Evolutionary conservation across 2,888 invertebrate genomes (phyloP).

Genomic region (Parthenolecanium corni): DNA sequence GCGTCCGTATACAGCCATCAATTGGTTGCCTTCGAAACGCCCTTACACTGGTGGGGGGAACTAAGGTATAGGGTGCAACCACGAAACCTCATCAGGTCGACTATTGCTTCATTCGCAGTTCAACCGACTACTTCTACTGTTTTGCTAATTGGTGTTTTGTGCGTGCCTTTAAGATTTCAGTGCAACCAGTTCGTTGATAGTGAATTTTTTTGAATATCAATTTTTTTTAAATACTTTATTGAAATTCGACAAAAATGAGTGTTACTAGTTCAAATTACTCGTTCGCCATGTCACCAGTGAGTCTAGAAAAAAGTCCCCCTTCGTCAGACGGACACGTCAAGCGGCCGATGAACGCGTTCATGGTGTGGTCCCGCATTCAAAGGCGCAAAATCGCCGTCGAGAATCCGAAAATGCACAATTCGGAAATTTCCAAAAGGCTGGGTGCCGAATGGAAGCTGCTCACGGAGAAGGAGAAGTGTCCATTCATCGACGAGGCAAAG

Average conservation of each 20-base stretch:
- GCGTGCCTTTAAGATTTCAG: too few relatives aligned
- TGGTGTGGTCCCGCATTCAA: slow-evolving; percentile 92
- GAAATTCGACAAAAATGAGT: background rate
- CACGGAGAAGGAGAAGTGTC: slow-evolving; percentile 74
- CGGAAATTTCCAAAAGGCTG: slow-evolving; percentile 78
- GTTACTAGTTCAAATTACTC: slow-evolving; percentile 18
- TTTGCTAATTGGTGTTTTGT: too few relatives aligned
- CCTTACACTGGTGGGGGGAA: too few relatives aligned
- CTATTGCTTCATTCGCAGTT: too few relatives aligned
- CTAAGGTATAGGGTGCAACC: too few relatives aligned
- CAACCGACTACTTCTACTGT: too few relatives aligned
- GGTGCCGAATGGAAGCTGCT: slow-evolving; percentile 90
- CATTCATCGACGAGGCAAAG: slow-evolving; percentile 92
- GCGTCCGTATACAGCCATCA: too few relatives aligned
- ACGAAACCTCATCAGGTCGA: too few relatives aligned
- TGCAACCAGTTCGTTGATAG: too few relatives aligned
- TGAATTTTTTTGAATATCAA: too few relatives aligned
- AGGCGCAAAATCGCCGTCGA: slow-evolving; percentile 84
- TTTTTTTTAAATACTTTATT: too few relatives aligned
- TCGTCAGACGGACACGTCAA: slow-evolving; percentile 57
- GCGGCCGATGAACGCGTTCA: slow-evolving; percentile 95
- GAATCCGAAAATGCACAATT: slow-evolving; percentile 86
- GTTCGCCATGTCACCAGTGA: slow-evolving; percentile 11
- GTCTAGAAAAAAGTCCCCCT: slow-evolving; percentile 5
- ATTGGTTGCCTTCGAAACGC: too few relatives aligned